These are phyloP conservation scores for Biston betularia DNA, from an alignment of 2,888 invertebrate species.

Conservation along the genomic window DNA sequence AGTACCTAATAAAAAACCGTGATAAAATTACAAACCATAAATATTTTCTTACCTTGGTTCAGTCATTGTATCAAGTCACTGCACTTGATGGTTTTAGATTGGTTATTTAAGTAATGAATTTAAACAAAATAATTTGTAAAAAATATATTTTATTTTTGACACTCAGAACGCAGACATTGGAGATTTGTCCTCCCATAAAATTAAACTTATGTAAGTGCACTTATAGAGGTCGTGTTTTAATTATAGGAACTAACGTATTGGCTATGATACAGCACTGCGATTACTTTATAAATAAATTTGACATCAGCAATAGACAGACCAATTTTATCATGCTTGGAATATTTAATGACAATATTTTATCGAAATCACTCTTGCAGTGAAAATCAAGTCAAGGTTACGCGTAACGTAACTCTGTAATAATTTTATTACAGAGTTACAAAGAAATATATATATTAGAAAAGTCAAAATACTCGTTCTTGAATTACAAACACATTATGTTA, in stretches of 20 bases:
- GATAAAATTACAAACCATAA: too few relatives aligned
- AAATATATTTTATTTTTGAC: conserved; percentile 8
- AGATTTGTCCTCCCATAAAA: conserved; percentile 1
- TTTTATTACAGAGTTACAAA: neutral
- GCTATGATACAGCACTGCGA: neutral
- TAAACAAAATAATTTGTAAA: conserved; percentile 3
- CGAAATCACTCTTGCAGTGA: too few relatives aligned
- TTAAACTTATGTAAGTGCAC: conserved; percentile 35
- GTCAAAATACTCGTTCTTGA: neutral
- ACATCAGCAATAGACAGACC: too few relatives aligned
- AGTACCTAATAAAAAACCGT: too few relatives aligned
- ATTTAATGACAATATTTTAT: too few relatives aligned
- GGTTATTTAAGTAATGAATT: neutral
- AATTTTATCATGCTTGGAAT: too few relatives aligned
- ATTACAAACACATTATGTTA: neutral
- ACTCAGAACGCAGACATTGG: conserved; percentile 3
- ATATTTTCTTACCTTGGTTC: too few relatives aligned
- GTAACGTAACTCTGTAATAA: too few relatives aligned
- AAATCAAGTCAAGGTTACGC: too few relatives aligned
- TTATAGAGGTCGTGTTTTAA: conserved; percentile 25
- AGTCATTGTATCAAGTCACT: too few relatives aligned
- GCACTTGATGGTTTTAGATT: neutral
- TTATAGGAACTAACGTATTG: conserved; percentile 11
- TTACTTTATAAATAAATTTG: too few relatives aligned
- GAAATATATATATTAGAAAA: neutral